A percentile compares a stretch with the other conserved stretches of the same genome.
These are phyloP conservation scores for Cyprinella venusta DNA, from an alignment of 2,797 vertebrate species.

Conservation along the genomic window DNA sequence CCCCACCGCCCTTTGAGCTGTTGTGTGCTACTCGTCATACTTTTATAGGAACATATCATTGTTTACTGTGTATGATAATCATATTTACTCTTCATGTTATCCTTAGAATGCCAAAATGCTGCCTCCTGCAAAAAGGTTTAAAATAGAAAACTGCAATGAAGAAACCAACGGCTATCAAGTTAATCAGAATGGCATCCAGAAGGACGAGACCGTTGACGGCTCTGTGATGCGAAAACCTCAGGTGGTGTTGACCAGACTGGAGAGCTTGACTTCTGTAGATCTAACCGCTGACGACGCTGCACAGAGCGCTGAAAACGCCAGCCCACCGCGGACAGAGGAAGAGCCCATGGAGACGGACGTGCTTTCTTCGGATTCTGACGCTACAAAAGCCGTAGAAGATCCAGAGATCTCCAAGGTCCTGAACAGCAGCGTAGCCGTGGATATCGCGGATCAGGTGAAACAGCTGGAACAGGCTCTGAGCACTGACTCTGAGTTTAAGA, in stretches of 20 bases:
- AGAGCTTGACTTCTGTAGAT: conserved; percentile 52
- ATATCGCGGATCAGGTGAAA: conserved; percentile 62
- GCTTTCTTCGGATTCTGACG: conserved; percentile 14
- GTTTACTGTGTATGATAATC: neutral
- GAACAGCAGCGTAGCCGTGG: conserved; percentile 53
- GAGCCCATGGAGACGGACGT: conserved; percentile 53
- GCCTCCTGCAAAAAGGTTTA: conserved; percentile 83
- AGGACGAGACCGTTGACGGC: conserved; percentile 53
- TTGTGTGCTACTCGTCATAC: neutral
- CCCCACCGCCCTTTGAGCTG: neutral
- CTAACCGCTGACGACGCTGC: conserved; percentile 1
- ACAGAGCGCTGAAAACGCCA: neutral
- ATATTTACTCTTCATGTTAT: conserved; percentile 11
- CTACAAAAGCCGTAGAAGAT: conserved; percentile 39
- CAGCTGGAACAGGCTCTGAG: conserved; percentile 70
- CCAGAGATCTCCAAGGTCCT: conserved; percentile 60
- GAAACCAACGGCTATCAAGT: conserved; percentile 65
- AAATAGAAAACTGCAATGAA: conserved; percentile 74
- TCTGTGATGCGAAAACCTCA: conserved; percentile 56
- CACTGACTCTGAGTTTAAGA: conserved; percentile 21
- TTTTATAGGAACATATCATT: neutral
- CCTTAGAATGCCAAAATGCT: conserved; percentile 80
- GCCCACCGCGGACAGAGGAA: conserved; percentile 47
- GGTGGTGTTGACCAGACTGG: conserved; percentile 56
- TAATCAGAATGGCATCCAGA: conserved; percentile 70